Percentiles rank a stretch among this genome's conserved stretches.
Evolutionary conservation across 30 jellyfish, hydroid and myxozoan genomes (phyloP).

Genomic region (Hydractinia symbiolongicarpus): DNA sequence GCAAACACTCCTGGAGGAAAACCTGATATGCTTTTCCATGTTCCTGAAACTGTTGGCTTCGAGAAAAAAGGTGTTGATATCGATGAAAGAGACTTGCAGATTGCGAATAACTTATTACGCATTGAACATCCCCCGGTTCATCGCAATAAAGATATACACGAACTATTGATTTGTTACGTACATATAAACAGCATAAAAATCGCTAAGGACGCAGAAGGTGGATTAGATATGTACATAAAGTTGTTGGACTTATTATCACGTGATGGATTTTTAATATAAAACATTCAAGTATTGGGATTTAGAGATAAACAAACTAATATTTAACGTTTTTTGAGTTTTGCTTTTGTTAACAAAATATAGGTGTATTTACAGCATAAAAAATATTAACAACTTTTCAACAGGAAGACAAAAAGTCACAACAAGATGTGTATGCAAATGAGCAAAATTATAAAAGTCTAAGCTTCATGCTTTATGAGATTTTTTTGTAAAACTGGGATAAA

Average conservation of each 20-base stretch:
- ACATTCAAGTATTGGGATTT: no score
- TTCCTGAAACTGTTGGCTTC: constrained; percentile 25
- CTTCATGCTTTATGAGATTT: no score
- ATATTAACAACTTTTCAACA: no score
- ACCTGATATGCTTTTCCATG: constrained; percentile 26
- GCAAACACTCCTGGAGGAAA: constrained; percentile 33
- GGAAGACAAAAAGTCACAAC: no score
- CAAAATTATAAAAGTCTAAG: no score
- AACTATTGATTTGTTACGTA: background rate
- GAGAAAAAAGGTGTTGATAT: constrained; percentile 1
- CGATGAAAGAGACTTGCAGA: background rate
- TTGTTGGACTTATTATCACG: constrained; percentile 10
- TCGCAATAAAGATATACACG: constrained; percentile 16
- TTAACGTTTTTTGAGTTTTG: no score
- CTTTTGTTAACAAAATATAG: no score
- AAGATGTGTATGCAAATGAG: no score
- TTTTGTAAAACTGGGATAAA: no score
- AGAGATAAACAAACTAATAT: no score
- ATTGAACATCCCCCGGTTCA: constrained; percentile 27
- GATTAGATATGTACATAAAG: constrained; percentile 14
- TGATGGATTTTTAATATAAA: background rate
- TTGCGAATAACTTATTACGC: constrained; percentile 21
- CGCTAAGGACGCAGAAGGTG: constrained; percentile 20
- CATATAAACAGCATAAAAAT: background rate
- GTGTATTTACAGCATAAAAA: no score